Evolutionary conservation across 1,140 invertebrate genomes (phyloP), one percentile per base, ranked within the genome.

Genomic region (Aphaenogaster ashmeadi): DNA sequence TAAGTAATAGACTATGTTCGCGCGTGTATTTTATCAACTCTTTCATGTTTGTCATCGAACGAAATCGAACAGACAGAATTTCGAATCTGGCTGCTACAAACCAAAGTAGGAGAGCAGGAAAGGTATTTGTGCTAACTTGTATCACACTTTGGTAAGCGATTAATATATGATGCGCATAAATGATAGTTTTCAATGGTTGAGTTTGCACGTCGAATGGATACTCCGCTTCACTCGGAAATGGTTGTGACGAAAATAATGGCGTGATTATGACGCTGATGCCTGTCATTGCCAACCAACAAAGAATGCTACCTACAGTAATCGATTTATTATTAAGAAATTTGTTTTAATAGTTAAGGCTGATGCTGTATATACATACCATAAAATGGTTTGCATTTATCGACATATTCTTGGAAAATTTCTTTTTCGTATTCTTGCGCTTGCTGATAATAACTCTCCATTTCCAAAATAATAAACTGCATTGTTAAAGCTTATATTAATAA

Each of bases 381-480:
- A 36, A 93, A 86, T 9, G 9, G 1, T 38, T 69, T 60, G n/a
- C 67, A 88, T 67, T 86, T 84, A 0, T 86, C 36, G 1, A 92
- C 33, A 38, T 93, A 93, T 27, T 60, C 77, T 81, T 91, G 54
- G 0, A 93, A 27, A 64, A 89, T 80, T 7, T 50, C 27, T 44
- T 62, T 88, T 47, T 93, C 91, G 1, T 74, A 69, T 7, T 64
- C 4, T 44, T 75, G 79, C 0, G 90, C 71, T 33, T 67, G 71
- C 8, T 77, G 41, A 0, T 89, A 67, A 74, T 90, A 92, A 72
- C 67, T 60, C 44, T 90, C 88, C 77, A 93, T 89, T 71, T 91
- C 90, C 27, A 21, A 62, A 54, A 74, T 36, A 18, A 86, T 27
- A 11, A 18, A 33, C 87, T 88, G 50, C 5, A 69, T 74, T 74